Evolutionary conservation across 2,888 invertebrate genomes (phyloP).

Genomic region (Aspidiotus rigidus): DNA sequence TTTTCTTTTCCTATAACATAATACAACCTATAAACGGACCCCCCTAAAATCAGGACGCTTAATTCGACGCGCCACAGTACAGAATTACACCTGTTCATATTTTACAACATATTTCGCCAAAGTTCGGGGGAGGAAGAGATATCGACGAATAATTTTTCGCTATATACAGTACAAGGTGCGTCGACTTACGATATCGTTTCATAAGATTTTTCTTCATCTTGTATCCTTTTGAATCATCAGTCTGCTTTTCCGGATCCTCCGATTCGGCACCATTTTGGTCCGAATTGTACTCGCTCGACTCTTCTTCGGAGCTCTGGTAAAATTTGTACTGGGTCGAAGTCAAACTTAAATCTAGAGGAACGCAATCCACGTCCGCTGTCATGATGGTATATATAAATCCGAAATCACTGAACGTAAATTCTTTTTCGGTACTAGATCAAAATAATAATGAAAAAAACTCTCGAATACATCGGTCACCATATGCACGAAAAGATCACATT

Average conservation of each 20-base stretch:
- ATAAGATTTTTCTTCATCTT: conserved; percentile 80
- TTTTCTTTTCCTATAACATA: too few relatives aligned
- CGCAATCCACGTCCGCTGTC: conserved; percentile 45
- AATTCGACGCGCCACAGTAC: too few relatives aligned
- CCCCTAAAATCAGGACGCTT: too few relatives aligned
- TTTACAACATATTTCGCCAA: background rate
- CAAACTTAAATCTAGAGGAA: conserved; percentile 64
- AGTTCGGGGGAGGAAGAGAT: background rate
- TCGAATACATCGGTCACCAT: too few relatives aligned
- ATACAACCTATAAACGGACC: too few relatives aligned
- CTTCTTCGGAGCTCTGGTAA: conserved; percentile 36
- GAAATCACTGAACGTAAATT: too few relatives aligned
- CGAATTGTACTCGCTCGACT: conserved; percentile 39
- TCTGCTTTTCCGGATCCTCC: background rate
- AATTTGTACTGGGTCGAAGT: conserved; percentile 12
- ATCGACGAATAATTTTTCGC: background rate
- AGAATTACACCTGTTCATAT: too few relatives aligned
- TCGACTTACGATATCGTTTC: conserved; percentile 87
- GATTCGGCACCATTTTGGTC: conserved; percentile 35
- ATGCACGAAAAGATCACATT: too few relatives aligned
- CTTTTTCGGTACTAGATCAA: too few relatives aligned
- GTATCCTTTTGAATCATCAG: conserved; percentile 36
- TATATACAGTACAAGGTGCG: background rate
- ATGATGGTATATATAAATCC: conserved; percentile 34
- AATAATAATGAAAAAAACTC: too few relatives aligned